Conservation (phyloP, 2,113 vertebrate species). For the Podarcis raffonei region DNA sequence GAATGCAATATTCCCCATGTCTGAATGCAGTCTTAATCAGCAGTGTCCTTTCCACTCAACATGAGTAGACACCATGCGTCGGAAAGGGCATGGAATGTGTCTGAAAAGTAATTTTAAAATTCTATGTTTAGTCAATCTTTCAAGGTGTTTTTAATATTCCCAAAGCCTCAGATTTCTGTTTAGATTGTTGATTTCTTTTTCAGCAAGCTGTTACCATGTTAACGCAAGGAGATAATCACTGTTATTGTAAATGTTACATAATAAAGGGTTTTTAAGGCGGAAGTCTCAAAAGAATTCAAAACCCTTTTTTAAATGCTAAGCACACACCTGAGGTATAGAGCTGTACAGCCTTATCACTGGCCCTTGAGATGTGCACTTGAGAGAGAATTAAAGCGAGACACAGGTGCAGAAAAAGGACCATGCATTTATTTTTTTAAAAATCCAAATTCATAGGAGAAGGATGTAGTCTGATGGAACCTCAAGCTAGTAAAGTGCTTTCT, state of each 20-base stretch:
- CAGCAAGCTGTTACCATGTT: not conserved
- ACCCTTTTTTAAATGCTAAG: not conserved
- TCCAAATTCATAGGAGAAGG: not conserved
- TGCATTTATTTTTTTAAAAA: not conserved
- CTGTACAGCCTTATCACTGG: not conserved
- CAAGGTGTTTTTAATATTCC: not conserved
- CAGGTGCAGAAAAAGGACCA: not conserved
- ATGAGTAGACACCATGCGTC: not conserved
- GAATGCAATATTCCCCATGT: no score
- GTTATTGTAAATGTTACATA: slow-evolving; percentile 4
- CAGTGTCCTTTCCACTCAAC: not conserved
- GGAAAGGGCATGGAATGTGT: not conserved
- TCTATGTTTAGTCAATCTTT: not conserved
- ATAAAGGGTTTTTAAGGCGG: not conserved
- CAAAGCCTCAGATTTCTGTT: not conserved
- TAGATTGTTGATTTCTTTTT: not conserved
- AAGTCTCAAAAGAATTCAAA: slow-evolving; percentile 1
- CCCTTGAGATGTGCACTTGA: not conserved
- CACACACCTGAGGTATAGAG: not conserved
- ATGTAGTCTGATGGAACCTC: not conserved
- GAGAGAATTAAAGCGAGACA: not conserved
- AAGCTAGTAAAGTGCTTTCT: not conserved
- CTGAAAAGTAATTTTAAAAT: not conserved
- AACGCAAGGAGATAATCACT: not conserved
- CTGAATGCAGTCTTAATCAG: no score